These are phyloP conservation scores for Agonopterix alstromeriana DNA, from an alignment of 2,888 invertebrate genomes.

Conservation along the genomic window DNA sequence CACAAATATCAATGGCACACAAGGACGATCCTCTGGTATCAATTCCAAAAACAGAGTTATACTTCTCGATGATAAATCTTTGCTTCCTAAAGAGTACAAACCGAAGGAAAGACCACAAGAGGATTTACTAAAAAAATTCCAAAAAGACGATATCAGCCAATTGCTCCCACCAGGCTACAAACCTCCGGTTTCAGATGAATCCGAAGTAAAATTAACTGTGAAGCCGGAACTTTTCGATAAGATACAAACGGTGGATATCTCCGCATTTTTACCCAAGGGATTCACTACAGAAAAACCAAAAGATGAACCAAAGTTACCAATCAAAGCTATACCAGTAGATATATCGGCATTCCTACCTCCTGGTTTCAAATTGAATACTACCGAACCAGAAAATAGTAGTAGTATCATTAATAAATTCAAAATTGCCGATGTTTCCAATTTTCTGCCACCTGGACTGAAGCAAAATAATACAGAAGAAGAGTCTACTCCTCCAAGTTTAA, in stretches of 20 bases:
- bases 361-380: slow-evolving; percentile 65
- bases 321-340: slow-evolving; percentile 52
- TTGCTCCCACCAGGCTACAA: slow-evolving; percentile 83
- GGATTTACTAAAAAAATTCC: slow-evolving; percentile 60
- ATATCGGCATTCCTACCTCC: slow-evolving; percentile 80
- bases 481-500: slow-evolving; percentile 23
- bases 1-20: slow-evolving; percentile 50
- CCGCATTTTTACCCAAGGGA: slow-evolving; percentile 79
- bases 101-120: slow-evolving; percentile 58
- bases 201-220: slow-evolving; percentile 35
- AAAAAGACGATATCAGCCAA: slow-evolving; percentile 75
- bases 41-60: slow-evolving; percentile 77
- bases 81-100: slow-evolving; percentile 75
- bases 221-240: slow-evolving; percentile 45
- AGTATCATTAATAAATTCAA: slow-evolving; percentile 36
- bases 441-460: slow-evolving; percentile 80
- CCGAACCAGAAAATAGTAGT: slow-evolving; percentile 27
- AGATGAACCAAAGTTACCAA: slow-evolving; percentile 28
- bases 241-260: slow-evolving; percentile 61
- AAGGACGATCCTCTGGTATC: slow-evolving; percentile 69
- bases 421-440: slow-evolving; percentile 74
- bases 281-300: slow-evolving; percentile 60
- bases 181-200: slow-evolving; percentile 39
- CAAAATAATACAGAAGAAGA: slow-evolving; percentile 41
- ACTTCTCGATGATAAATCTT: slow-evolving; percentile 71